Conservation (phyloP, 1,140 invertebrate species). For the Chrysomallon squamiferum region DNA sequence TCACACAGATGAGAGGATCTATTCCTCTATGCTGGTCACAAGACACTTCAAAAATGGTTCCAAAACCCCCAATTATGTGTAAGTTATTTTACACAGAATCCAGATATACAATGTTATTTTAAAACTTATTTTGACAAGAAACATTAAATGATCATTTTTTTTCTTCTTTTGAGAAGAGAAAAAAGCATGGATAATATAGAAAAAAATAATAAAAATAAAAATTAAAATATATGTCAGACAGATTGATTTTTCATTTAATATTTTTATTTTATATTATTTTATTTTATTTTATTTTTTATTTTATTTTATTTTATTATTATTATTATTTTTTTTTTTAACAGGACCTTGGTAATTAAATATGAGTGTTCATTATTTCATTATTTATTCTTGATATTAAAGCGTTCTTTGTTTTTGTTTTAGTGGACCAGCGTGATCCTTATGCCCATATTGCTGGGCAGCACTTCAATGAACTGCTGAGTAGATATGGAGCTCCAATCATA, state of each 20-base stretch:
- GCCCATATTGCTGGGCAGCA: slow-evolving; percentile 75
- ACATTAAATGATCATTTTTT: not conserved
- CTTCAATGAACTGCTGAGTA: slow-evolving; percentile 86
- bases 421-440: slow-evolving; percentile 66
- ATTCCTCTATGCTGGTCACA: slow-evolving; percentile 97
- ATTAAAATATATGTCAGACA: too few species aligned
- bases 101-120: too few species aligned
- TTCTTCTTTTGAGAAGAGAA: not conserved
- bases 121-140: too few species aligned
- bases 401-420: slow-evolving; percentile 34
- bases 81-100: slow-evolving; percentile 62
- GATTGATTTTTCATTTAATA: too few species aligned
- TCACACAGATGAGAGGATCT: slow-evolving; percentile 88
- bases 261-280: not conserved
- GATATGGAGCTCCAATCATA: slow-evolving; percentile 92
- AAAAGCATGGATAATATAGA: too few species aligned
- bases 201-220: too few species aligned
- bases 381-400: not conserved
- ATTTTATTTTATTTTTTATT: not conserved
- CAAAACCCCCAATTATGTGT: slow-evolving; percentile 92
- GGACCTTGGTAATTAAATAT: not conserved
- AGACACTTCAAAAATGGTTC: slow-evolving; percentile 96
- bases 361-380: not conserved
- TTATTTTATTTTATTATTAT: not conserved
- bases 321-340: not conserved